These are phyloP conservation scores for Agrilus biguttatus DNA, from an alignment of 2,888 invertebrate species.

Conservation along the genomic window DNA sequence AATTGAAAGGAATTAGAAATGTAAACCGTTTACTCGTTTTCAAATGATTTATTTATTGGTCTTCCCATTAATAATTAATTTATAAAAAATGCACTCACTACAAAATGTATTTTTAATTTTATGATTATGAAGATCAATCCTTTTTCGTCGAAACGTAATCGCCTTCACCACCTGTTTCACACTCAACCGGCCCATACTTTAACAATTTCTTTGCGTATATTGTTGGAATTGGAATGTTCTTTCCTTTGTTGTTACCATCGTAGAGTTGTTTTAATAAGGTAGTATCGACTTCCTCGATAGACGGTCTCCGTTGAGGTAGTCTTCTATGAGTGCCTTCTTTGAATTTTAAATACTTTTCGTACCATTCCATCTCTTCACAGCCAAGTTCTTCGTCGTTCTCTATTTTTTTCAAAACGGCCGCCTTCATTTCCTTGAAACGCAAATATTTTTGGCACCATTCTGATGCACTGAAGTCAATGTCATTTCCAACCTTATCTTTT, in stretches of 20 bases:
- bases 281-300: not conserved
- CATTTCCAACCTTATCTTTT: slow-evolving; percentile 11
- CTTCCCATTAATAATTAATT: too few species aligned
- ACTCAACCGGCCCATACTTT: too few species aligned
- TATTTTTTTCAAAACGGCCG: not conserved
- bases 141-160: too few species aligned
- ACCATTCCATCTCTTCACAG: slow-evolving; percentile 10
- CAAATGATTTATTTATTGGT: too few species aligned
- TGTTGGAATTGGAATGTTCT: slow-evolving; percentile 3
- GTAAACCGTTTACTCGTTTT: too few species aligned
- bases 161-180: too few species aligned
- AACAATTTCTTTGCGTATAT: too few species aligned
- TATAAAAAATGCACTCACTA: too few species aligned
- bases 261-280: slow-evolving; percentile 6
- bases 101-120: too few species aligned
- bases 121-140: too few species aligned
- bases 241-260: slow-evolving; percentile 5
- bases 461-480: slow-evolving; percentile 10
- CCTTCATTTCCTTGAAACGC: slow-evolving; percentile 7
- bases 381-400: slow-evolving; percentile 4
- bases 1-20: too few species aligned
- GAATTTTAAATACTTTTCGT: slow-evolving; percentile 6
- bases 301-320: too few species aligned
- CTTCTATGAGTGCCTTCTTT: not conserved
- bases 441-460: slow-evolving; percentile 11